A percentile compares a stretch with the other conserved stretches of the same genome.
phyloP scores from a whole-genome alignment of 2,797 vertebrate genomes.

The Galagoides demidoff region DNA sequence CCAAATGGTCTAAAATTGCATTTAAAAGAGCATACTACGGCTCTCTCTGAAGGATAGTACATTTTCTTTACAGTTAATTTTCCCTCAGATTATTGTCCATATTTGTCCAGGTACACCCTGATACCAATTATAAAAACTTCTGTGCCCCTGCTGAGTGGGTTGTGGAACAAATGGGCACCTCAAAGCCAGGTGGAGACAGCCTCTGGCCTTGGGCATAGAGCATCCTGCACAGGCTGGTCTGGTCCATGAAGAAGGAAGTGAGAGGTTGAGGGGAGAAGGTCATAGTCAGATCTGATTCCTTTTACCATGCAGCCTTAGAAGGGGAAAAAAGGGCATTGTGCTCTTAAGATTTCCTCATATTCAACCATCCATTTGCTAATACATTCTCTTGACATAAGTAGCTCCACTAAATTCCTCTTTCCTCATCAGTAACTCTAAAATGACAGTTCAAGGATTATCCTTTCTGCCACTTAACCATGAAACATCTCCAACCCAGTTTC shows the following conservation, averaged over 20 bases:
- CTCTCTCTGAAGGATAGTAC: background rate
- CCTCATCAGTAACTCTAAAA: slow-evolving; percentile 76
- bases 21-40: slow-evolving; percentile 29
- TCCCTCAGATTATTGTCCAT: slow-evolving; percentile 15
- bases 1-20: slow-evolving; percentile 54
- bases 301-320: slow-evolving; percentile 20
- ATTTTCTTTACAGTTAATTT: slow-evolving; percentile 24
- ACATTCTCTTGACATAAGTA: slow-evolving; percentile 74
- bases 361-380: slow-evolving; percentile 67
- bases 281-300: slow-evolving; percentile 44
- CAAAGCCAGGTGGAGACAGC: background rate
- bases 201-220: background rate
- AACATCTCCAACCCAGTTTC: slow-evolving; percentile 66
- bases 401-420: slow-evolving; percentile 76
- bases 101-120: slow-evolving; percentile 59
- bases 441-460: slow-evolving; percentile 73
- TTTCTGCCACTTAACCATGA: slow-evolving; percentile 76
- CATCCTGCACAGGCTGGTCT: background rate
- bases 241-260: background rate
- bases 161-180: slow-evolving; percentile 8
- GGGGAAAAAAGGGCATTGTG: background rate
- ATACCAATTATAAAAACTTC: slow-evolving; percentile 53
- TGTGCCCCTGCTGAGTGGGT: background rate
- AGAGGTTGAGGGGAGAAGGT: background rate
- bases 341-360: slow-evolving; percentile 26